Conservation (phyloP, 1,140 invertebrate genomes). For the Trichonephila clavipes region DNA sequence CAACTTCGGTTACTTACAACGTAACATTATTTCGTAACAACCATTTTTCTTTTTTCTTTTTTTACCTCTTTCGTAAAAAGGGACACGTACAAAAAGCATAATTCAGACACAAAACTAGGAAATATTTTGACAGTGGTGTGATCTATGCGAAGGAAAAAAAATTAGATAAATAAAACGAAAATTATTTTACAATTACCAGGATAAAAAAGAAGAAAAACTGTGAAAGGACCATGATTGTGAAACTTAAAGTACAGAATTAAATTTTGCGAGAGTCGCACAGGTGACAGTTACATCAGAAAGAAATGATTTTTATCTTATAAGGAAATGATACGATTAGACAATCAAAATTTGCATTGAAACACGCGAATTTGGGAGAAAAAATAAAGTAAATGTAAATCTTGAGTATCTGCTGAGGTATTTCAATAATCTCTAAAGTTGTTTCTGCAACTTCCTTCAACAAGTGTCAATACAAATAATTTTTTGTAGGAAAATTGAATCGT, state of each 20-base stretch:
- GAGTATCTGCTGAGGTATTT: not conserved
- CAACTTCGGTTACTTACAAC: too few species aligned
- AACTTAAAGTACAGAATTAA: not conserved
- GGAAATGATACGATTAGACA: not conserved
- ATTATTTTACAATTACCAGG: not conserved
- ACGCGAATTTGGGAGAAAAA: not conserved
- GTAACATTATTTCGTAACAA: too few species aligned
- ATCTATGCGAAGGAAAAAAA: not conserved
- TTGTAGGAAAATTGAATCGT: not conserved
- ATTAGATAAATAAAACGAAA: not conserved
- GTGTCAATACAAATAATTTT: not conserved
- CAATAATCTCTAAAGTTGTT: not conserved
- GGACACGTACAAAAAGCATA: not conserved
- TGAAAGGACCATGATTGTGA: not conserved
- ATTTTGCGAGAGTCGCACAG: not conserved
- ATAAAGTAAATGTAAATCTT: not conserved
- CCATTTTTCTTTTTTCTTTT: not conserved
- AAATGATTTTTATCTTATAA: not conserved
- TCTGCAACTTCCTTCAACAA: not conserved
- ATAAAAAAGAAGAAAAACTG: not conserved
- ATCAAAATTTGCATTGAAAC: slow-evolving; percentile 21
- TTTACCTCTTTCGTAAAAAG: not conserved
- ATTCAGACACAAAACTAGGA: not conserved
- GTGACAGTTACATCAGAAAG: not conserved
- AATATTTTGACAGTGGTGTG: not conserved